A percentile compares a stretch with the other conserved stretches of the same genome.
Conservation (phyloP, 2,113 vertebrate genomes). For the Tricholaema leucomelas region DNA sequence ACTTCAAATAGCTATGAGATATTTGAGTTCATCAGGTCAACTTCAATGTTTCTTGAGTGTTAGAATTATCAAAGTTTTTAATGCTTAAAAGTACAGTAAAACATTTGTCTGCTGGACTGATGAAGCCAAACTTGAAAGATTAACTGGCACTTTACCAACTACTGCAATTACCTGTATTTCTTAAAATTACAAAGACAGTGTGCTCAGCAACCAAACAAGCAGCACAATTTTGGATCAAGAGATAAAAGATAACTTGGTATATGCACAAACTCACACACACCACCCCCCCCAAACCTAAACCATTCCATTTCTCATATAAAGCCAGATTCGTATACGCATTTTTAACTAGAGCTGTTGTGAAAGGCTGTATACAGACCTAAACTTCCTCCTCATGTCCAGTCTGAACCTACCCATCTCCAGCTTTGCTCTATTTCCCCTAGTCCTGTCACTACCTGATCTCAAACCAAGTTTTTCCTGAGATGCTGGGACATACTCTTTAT, state of each 20-base stretch:
- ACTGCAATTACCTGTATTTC: background rate
- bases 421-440: too few relatives aligned
- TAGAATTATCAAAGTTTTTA: background rate
- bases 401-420: too few relatives aligned
- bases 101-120: background rate
- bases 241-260: background rate
- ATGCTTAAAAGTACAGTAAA: background rate
- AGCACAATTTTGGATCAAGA: background rate
- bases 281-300: background rate
- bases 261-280: background rate
- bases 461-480: too few relatives aligned
- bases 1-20: background rate
- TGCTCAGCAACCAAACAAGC: background rate
- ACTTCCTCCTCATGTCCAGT: too few relatives aligned
- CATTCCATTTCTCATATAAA: background rate
- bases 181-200: background rate
- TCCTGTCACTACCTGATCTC: too few relatives aligned
- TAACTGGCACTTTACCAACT: background rate
- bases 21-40: background rate
- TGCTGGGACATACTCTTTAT: too few relatives aligned
- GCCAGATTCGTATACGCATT: background rate
- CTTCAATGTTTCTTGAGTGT: background rate
- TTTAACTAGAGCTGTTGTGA: background rate
- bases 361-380: background rate
- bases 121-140: background rate